Base-by-base conservation (phyloP, 2,797 vertebrate species). In the Pseudochirops corinnae region DNA sequence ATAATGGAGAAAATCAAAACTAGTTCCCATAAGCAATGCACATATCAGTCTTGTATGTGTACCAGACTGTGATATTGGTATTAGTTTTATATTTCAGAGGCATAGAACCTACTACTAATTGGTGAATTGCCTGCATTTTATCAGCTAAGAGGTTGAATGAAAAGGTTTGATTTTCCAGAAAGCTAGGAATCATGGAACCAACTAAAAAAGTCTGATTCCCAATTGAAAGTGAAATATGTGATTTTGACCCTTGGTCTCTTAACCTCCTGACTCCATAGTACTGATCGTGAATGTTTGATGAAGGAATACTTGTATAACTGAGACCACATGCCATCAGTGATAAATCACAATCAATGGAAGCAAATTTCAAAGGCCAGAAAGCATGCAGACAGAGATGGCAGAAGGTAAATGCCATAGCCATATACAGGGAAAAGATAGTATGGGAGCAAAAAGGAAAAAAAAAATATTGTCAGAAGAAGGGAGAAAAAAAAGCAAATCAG, bases 161-260 rank as follows among this genome's bases (percentile, higher is more conserved):
- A 74, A 3, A 96, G 60, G 92, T 55, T 93, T 96, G 2, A 52
- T 95, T 96, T 94, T 92, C 87, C 56, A 57, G 91, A 58, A 28
- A 94, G 56, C 90, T 93, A 53, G 39, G 50, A 94, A 95, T 29
- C 74, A 50, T 50, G 46, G 90, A 93, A 92, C 93, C 56, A 94
- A 74, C 46, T 92, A 94, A 90, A 92, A 95, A 92, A 95, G 94
- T 90, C 55, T 31, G 74, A 56, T 91, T 92, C 90, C 55, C 92
- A 96, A 95, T 55, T 33, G 67, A 96, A 91, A 92, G 90, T 60
- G n/a, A 92, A 74, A 92, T 93, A 53, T 92, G n/a, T 91, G 53
- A 91, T 95, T 97, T 93, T 97, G 92, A 96, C 95, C 91, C 33
- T 92, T 96, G 90, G 50, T 93, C 94, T 93, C 92, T 92, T 97